These are phyloP conservation scores for Bathynomus jamesi DNA, from an alignment of 1,140 invertebrate genomes.

Conservation along the genomic window DNA sequence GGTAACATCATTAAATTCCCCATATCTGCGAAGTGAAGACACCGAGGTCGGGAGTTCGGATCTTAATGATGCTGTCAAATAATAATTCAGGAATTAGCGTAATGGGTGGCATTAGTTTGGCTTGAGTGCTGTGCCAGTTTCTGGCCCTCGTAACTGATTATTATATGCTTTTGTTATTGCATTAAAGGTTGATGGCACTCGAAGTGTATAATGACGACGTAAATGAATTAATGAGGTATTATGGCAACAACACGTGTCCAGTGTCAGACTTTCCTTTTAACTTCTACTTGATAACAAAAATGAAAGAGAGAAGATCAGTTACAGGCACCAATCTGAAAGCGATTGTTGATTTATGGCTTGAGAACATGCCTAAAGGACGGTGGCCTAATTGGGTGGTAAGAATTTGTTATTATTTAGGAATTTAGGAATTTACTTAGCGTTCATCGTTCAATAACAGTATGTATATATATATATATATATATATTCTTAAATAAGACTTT, in stretches of 20 bases:
- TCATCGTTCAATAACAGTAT: no score
- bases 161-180: no score
- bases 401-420: no score
- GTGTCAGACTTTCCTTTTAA: constrained; percentile 42
- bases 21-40: background rate
- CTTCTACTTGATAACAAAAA: constrained; percentile 20
- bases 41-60: background rate
- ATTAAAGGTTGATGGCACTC: constrained; percentile 40
- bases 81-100: background rate
- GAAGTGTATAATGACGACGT: constrained; percentile 38
- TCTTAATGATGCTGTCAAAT: background rate
- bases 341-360: constrained; percentile 15
- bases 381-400: constrained; percentile 49
- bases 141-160: no score
- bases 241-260: constrained; percentile 34
- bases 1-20: no score
- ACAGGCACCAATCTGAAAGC: constrained; percentile 15
- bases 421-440: no score
- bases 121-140: no score
- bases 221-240: constrained; percentile 39
- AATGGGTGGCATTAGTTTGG: background rate
- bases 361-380: constrained; percentile 21
- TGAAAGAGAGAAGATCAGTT: constrained; percentile 6
- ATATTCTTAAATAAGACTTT: no score
- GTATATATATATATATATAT: no score